Conservation (phyloP, 2,888 invertebrate genomes). For the Oligia strigilis region DNA sequence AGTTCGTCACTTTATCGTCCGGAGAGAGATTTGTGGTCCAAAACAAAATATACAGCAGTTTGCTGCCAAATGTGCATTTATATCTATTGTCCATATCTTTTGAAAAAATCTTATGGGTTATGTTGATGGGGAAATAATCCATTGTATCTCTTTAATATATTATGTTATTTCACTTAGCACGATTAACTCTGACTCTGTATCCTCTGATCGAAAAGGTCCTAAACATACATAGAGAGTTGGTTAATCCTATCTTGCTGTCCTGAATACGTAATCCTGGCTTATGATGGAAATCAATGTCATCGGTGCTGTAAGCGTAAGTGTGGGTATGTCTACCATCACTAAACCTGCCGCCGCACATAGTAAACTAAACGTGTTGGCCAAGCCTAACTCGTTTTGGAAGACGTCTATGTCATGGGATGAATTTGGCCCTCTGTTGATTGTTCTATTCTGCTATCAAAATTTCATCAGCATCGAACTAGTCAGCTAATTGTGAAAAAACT, state of each 20-base stretch:
- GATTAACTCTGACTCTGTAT: background rate
- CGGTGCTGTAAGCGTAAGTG: background rate
- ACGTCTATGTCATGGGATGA: background rate
- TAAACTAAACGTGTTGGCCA: constrained; percentile 12
- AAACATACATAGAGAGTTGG: constrained; percentile 7
- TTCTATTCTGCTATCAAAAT: background rate
- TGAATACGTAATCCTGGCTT: constrained; percentile 39
- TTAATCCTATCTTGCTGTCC: constrained; percentile 22
- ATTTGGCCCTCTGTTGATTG: background rate
- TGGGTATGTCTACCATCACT: constrained; percentile 2
- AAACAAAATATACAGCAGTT: background rate
- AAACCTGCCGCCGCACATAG: background rate
- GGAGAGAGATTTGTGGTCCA: background rate
- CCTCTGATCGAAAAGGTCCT: constrained; percentile 3
- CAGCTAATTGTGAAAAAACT: background rate
- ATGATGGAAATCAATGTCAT: constrained; percentile 44
- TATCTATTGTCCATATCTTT: background rate
- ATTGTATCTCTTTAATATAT: background rate
- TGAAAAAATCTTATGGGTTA: background rate
- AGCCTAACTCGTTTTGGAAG: background rate
- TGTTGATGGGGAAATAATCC: background rate
- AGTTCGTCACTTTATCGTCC: background rate
- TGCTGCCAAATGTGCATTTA: background rate
- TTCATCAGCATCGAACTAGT: no score
- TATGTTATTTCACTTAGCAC: background rate